Conservation (phyloP, 2,888 invertebrate genomes). For the Parasteatoda lunata region DNA sequence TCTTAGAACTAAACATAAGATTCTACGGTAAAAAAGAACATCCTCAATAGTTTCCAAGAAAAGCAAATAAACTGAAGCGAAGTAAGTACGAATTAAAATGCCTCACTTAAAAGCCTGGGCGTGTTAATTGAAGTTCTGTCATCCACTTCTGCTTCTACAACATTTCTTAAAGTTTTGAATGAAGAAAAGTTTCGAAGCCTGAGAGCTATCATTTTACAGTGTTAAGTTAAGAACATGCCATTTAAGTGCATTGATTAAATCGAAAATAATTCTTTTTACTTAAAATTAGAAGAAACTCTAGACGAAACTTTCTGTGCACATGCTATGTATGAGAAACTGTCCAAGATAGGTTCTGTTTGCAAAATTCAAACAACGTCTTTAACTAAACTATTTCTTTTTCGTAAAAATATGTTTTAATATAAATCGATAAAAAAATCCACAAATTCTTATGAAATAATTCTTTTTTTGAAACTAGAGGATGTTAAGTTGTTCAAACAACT, state of each 20-base stretch:
- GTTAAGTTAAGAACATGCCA: background rate
- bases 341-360: no score
- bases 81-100: conserved; percentile 31
- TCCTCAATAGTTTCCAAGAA: conserved; percentile 4
- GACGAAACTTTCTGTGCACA: no score
- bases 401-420: no score
- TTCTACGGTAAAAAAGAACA: background rate
- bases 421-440: no score
- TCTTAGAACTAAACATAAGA: background rate
- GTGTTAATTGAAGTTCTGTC: conserved; percentile 41
- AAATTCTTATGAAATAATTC: no score
- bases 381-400: no score
- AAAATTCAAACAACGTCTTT: no score
- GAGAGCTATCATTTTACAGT: background rate
- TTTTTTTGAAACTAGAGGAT: no score
- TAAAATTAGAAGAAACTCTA: no score
- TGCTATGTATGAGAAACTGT: no score
- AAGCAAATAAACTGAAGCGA: conserved; percentile 26
- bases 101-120: conserved; percentile 2
- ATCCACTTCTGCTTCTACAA: background rate
- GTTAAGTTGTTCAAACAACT: no score
- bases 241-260: background rate
- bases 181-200: background rate
- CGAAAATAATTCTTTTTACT: background rate
- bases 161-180: background rate